Percentiles rank a stretch among this genome's conserved stretches.
Evolutionary conservation across 2,797 vertebrate genomes (phyloP).

Genomic region (Amniataba percoides): DNA sequence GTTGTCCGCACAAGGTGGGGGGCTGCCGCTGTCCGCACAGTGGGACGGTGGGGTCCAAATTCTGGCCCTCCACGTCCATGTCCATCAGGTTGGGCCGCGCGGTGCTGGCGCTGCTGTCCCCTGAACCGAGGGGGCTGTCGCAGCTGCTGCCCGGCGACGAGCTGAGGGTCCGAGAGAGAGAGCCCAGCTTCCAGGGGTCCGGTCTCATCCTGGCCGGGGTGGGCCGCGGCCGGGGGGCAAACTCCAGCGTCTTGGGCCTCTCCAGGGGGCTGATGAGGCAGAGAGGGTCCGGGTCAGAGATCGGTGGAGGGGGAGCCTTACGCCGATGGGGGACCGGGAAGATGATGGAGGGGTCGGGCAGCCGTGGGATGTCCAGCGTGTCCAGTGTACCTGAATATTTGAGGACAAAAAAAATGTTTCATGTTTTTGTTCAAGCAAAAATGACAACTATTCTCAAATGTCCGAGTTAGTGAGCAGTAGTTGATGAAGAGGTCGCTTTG

Average conservation of each 20-base stretch:
- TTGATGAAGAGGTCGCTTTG: background rate
- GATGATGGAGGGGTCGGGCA: conserved; percentile 85
- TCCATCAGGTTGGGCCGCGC: conserved; percentile 89
- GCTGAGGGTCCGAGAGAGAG: conserved; percentile 88
- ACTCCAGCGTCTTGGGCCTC: conserved; percentile 91
- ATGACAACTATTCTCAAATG: background rate
- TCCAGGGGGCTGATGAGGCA: conserved; percentile 81
- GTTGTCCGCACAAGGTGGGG: conserved; percentile 79
- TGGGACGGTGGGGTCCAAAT: conserved; percentile 88
- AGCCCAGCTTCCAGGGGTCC: conserved; percentile 91
- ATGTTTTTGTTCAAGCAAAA: background rate
- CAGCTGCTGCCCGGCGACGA: conserved; percentile 89
- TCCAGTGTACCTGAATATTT: conserved; percentile 81
- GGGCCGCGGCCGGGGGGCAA: conserved; percentile 90
- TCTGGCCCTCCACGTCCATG: conserved; percentile 94
- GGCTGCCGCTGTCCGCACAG: conserved; percentile 84
- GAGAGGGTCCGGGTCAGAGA: conserved; percentile 60
- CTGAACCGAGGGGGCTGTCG: conserved; percentile 85
- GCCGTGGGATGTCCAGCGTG: conserved; percentile 84
- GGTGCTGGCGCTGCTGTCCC: conserved; percentile 73
- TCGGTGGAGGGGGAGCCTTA: conserved; percentile 78
- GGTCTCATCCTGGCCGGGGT: conserved; percentile 85
- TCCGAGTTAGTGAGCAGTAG: no score
- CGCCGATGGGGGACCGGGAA: conserved; percentile 83
- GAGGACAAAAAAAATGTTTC: background rate